Evolutionary conservation across 2,113 vertebrate species (phyloP), one percentile per base, ranked within the genome.

Genomic region (Callorhinus ursinus): DNA sequence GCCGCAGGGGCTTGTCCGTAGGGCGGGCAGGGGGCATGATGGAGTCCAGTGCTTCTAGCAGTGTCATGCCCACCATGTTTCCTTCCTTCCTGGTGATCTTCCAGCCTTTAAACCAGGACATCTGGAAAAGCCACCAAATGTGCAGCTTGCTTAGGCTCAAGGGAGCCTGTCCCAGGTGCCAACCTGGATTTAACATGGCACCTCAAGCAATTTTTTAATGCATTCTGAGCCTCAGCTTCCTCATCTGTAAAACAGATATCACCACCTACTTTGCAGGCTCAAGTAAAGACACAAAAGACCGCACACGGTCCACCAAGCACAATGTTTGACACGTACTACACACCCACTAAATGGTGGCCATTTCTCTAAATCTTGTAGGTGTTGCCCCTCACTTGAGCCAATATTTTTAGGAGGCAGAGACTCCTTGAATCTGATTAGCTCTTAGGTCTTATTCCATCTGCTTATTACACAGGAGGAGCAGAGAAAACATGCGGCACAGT

Each of bases 101-200:
- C 98, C 99, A 99, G n/a, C 98, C 98, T 98, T 98, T 99, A 98
- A 99, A 99, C 98, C 99, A 99, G 82, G 55, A 0, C 99, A 99
- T 99, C 99, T 99, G 21, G 28, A 86, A 88, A 77, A 90, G 88
- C 59, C 59, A 84, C 42, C 85, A 18, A 9, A 72, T 8, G 6
- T 51, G 3, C 46, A 46, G 2, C 7, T 33, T 5, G 7, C 21
- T 74, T 46, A 71, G 57, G 42, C 77, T 55, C 12, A 4, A 53
- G 21, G 46, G 36, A 33, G 22, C 28, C 79, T 84, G 87, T 55
- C 28, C 33, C 57, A 42, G 55, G 55, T 4, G 51, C n/a, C 69
- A 84, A 59, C 13, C 19, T n/a, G 49, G 4, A 51, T 24, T 67
- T 65, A 53, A 65, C 57, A 22, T 11, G 36, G 31, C 36, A n/a